Conservation (phyloP, 2,113 vertebrate species). For the Neomonachus schauinslandi region DNA sequence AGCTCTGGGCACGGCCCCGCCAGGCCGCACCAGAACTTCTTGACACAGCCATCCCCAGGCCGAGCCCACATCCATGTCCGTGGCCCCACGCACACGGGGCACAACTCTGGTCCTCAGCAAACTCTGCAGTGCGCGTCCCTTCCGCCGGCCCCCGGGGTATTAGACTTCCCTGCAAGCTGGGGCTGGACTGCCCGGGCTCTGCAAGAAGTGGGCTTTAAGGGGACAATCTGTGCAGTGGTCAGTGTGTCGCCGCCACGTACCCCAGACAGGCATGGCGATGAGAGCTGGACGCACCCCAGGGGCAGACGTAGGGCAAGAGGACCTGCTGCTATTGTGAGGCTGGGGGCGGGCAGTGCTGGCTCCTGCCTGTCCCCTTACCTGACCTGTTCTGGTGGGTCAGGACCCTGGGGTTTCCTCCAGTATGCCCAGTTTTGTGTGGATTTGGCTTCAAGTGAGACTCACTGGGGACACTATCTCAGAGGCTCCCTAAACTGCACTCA, state of each 20-base stretch:
- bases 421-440: not conserved
- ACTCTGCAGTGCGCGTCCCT: not conserved
- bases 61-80: rapidly evolving
- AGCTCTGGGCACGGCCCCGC: not conserved
- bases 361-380: not conserved
- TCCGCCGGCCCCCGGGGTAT: rapidly evolving
- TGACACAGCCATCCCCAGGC: not conserved
- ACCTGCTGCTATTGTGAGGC: rapidly evolving
- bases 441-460: constrained; percentile 68
- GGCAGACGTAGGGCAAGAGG: not conserved
- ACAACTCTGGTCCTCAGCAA: not conserved
- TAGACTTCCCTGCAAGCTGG: rapidly evolving
- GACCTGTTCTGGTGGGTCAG: rapidly evolving
- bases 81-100: not conserved
- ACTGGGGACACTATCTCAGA: constrained; percentile 74
- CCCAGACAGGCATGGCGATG: constrained; percentile 29
- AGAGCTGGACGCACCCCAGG: constrained; percentile 26
- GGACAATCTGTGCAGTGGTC: not conserved
- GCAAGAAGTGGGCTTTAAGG: constrained; percentile 45
- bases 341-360: not conserved
- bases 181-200: not conserved
- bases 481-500: constrained; percentile 69
- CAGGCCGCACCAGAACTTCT: not conserved
- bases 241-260: not conserved
- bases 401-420: not conserved